Conservation (phyloP, 2,113 vertebrate species). For the Semicossyphus pulcher region DNA sequence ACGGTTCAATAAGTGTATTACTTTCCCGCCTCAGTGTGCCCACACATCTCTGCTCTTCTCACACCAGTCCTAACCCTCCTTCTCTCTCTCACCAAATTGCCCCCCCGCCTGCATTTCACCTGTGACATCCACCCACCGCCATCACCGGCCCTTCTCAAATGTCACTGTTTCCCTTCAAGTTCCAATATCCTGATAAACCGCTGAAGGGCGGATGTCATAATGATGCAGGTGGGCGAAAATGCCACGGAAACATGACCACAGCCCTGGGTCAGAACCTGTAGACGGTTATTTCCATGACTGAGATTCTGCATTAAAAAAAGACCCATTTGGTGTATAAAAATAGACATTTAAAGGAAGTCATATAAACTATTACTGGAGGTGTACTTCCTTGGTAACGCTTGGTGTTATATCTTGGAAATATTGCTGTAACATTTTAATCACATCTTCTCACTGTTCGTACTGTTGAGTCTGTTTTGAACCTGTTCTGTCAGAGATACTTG, state of each 20-base stretch:
- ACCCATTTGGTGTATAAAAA: background rate
- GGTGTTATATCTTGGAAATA: no score
- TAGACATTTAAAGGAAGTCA: background rate
- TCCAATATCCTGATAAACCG: constrained; percentile 5
- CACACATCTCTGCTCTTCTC: constrained; percentile 3
- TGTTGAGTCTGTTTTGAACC: no score
- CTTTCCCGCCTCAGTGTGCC: background rate
- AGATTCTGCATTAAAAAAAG: background rate
- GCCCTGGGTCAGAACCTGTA: background rate
- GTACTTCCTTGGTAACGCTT: no score
- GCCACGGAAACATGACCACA: background rate
- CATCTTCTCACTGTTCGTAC: no score
- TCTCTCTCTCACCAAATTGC: background rate
- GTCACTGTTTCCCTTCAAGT: constrained; percentile 30
- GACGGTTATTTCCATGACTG: background rate
- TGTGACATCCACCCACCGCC: constrained; percentile 20
- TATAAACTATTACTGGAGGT: no score
- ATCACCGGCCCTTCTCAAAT: constrained; percentile 31
- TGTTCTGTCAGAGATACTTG: no score
- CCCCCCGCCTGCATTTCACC: constrained; percentile 13
- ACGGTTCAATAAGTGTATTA: background rate
- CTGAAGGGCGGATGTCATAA: background rate
- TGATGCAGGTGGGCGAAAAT: constrained; percentile 14
- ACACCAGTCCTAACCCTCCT: background rate
- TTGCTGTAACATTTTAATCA: no score